Base-by-base conservation (phyloP, 2,888 invertebrate species). In the Xylophagus ater region DNA sequence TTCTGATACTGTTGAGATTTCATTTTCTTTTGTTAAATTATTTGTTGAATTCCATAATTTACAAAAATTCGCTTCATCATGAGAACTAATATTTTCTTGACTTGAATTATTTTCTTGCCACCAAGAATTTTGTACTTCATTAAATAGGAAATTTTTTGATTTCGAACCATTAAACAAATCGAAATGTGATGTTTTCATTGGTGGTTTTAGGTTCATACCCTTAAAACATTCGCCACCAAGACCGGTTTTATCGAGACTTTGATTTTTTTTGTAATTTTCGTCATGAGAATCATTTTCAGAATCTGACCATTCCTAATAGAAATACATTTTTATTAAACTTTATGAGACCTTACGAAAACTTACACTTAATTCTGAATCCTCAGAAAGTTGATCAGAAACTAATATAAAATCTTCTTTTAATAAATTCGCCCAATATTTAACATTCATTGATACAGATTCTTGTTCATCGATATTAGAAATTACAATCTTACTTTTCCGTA, bases 101-200 rank as follows among this genome's bases (percentile, higher is more conserved):
- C 57, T 54, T 17, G 52, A 45, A 34, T 52, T 48, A 18, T 57
- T 51, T n/a, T 60, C 45, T 33, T 55, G 52, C 54, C 67, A 68
- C 71, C 69, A 70, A 15, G 57, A 53, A 23, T 62, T 55, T 45
- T 70, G 70, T 10, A 68, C 49, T 37, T 58, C 59, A 4, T 44
- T 47, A 4, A 48, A 30, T 4, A 70, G 42, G 56, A 62, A 62
- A 30, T 54, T 46, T 42, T 50, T 55, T 4, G 60, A 53, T 34
- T 55, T 40, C 10, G 49, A 41, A 34, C 51, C 49, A 43, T 58
- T 51, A 2, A 53, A 55, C 18, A 34, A 25, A 8, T 26, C 30
- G 36, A 43, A 58, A 24, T 49, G 49, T 12, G 42, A 38, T 8
- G 47, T 43, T 36, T 51, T 54, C 39, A 47, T 38, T 1, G 55